Base-by-base conservation (phyloP, 2,113 vertebrate genomes). In the Seriola aureovittata region DNA sequence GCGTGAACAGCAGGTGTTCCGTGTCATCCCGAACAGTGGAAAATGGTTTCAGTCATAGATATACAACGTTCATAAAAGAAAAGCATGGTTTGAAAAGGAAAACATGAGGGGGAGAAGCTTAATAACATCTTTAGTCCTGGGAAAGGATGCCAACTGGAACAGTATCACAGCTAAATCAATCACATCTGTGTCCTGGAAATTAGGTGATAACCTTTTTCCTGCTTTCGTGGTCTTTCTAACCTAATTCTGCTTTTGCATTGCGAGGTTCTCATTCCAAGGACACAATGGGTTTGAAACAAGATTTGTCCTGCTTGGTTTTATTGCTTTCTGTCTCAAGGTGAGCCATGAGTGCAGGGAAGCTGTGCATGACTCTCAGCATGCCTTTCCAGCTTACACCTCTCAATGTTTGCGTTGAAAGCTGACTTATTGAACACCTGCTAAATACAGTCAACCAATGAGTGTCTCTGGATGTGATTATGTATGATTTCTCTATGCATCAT, bases 1-100 rank as follows among this genome's bases (percentile, higher is more conserved):
- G 69, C 70, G 83, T 81, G 81, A 87, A 78, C 46, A 84, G 72
- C 91, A 93, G 91, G 93, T 94, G 87, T 92, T 93, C 86, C 63
- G 19, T 90, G 86, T 93, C 90, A 83, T 88, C 83, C 75, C 67
- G 46, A 90, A 85, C 75, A 84, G 87, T 90, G 91, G 89, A 87
- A 93, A 93, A 85, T 11, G 17, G 81, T 84, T 88, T 91, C 68
- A 82, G 81, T 82, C 64, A 78, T 75, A 93, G 91, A 92, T 73
- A 89, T 79, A 88, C 88, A 91, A 84, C 36, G 46, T 83, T 82
- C 75, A 80, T 83, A 90, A 85, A 92, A 82, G 66, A 85, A 89
- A 89, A 93, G 87, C 75, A 86, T 78, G 76, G 80, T 88, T 84
- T 86, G 44, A 87, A 85, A 91, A 89, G 69, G 52, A 87, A 91